A percentile compares a stretch with the other conserved stretches of the same genome.
Evolutionary conservation across 2,113 vertebrate species (phyloP).

Genomic region (Tychaedon coryphoeus): DNA sequence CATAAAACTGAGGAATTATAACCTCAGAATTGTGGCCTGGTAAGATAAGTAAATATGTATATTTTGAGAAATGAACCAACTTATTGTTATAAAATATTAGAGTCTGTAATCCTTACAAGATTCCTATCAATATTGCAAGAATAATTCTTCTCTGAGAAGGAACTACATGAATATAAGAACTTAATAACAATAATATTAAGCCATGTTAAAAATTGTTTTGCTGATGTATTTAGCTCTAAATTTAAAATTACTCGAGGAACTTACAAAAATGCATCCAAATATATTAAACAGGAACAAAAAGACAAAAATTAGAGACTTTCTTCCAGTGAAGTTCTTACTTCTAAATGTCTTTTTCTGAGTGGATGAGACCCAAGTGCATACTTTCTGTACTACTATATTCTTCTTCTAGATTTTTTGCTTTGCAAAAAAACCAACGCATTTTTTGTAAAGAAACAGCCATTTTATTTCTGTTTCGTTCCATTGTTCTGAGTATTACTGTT

Average conservation of each 20-base stretch:
- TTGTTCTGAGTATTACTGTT: not conserved
- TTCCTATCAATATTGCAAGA: not conserved
- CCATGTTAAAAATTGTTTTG: not conserved
- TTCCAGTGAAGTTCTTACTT: not conserved
- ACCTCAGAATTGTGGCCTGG: not conserved
- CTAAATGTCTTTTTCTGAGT: not conserved
- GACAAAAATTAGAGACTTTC: not conserved
- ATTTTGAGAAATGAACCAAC: not conserved
- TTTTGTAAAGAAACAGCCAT: not conserved
- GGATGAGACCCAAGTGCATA: not conserved
- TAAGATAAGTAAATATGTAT: not conserved
- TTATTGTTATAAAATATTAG: not conserved
- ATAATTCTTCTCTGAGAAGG: not conserved
- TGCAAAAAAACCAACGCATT: not conserved
- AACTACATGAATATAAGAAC: not conserved
- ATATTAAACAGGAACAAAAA: not conserved
- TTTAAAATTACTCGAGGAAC: not conserved
- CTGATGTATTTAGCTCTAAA: not conserved
- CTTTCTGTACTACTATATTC: not conserved
- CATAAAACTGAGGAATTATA: not conserved
- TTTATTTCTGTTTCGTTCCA: not conserved
- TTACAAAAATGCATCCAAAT: not conserved
- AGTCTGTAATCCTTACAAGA: not conserved
- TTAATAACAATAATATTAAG: not conserved
- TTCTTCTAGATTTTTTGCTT: not conserved